Evolutionary conservation across 2,888 invertebrate genomes (phyloP).

Genomic region (Eupeodes luniger): DNA sequence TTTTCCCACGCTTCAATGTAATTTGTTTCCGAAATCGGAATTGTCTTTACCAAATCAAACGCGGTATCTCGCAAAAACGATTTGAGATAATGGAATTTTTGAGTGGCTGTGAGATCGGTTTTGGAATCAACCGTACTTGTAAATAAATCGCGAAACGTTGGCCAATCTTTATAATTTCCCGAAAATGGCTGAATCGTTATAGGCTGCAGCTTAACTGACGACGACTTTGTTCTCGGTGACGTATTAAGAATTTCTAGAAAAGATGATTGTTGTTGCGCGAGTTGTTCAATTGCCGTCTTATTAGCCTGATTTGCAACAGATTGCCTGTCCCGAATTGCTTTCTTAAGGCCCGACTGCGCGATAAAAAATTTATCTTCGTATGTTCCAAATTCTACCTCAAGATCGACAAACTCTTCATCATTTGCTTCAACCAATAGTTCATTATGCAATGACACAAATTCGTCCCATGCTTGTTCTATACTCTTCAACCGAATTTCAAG

Average conservation of each 20-base stretch:
- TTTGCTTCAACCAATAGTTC: slow-evolving; percentile 6
- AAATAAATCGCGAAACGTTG: slow-evolving; percentile 46
- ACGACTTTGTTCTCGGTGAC: slow-evolving; percentile 36
- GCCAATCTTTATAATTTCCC: slow-evolving; percentile 48
- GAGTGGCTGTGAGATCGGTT: slow-evolving; percentile 15
- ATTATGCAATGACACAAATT: slow-evolving; percentile 12
- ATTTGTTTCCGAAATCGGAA: slow-evolving; percentile 51
- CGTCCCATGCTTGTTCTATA: slow-evolving; percentile 23
- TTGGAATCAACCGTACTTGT: slow-evolving; percentile 48
- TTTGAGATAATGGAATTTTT: slow-evolving; percentile 64
- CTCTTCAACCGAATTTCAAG: slow-evolving; percentile 12
- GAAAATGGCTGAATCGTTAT: slow-evolving; percentile 47
- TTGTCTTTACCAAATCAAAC: slow-evolving; percentile 42
- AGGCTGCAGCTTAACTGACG: slow-evolving; percentile 6
- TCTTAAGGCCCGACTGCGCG: slow-evolving; percentile 28
- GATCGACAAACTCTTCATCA: background rate
- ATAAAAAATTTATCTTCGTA: slow-evolving; percentile 40
- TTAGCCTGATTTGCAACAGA: slow-evolving; percentile 5
- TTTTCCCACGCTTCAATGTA: slow-evolving; percentile 53
- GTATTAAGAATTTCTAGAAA: slow-evolving; percentile 22
- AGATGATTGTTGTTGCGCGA: slow-evolving; percentile 11
- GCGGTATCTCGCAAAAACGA: slow-evolving; percentile 52
- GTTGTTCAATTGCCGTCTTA: slow-evolving; percentile 13
- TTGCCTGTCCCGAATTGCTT: slow-evolving; percentile 28
- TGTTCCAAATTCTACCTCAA: slow-evolving; percentile 30